phyloP scores from a whole-genome alignment of 2,888 invertebrate species.

The Physocephala rufipes region DNA sequence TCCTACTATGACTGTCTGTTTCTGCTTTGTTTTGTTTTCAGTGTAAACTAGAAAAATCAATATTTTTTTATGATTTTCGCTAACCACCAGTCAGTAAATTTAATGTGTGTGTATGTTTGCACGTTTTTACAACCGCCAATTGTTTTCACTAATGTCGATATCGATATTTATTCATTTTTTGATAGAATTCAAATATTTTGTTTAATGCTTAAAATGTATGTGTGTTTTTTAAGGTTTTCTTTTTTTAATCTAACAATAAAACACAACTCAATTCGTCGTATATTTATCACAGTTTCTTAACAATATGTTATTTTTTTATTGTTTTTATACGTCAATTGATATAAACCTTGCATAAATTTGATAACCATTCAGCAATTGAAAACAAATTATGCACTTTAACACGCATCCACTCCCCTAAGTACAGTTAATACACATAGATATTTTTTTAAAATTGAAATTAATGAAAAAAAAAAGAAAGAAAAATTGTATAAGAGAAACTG shows the following conservation, averaged over 20 bases:
- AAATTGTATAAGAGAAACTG: conserved; percentile 56
- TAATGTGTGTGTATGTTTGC: too few species aligned
- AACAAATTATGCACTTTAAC: too few species aligned
- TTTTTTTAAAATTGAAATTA: neutral
- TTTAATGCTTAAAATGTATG: neutral
- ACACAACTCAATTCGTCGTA: too few species aligned
- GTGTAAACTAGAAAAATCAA: neutral
- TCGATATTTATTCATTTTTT: neutral
- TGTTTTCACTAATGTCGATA: neutral
- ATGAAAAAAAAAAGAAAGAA: conserved; percentile 7
- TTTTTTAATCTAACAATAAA: too few species aligned
- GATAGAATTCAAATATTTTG: neutral
- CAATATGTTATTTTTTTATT: too few species aligned
- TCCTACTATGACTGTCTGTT: too few species aligned
- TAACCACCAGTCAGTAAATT: neutral
- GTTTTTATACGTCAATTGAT: too few species aligned
- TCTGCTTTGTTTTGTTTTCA: neutral
- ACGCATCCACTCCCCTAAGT: neutral
- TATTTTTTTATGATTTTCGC: neutral
- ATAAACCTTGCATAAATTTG: too few species aligned
- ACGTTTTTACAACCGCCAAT: neutral
- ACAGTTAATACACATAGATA: neutral
- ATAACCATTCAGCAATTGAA: too few species aligned
- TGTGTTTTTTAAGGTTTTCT: neutral
- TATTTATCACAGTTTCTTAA: too few species aligned